Base-by-base conservation (phyloP, 2,888 invertebrate species). In the Gonocerus acuteangulatus region DNA sequence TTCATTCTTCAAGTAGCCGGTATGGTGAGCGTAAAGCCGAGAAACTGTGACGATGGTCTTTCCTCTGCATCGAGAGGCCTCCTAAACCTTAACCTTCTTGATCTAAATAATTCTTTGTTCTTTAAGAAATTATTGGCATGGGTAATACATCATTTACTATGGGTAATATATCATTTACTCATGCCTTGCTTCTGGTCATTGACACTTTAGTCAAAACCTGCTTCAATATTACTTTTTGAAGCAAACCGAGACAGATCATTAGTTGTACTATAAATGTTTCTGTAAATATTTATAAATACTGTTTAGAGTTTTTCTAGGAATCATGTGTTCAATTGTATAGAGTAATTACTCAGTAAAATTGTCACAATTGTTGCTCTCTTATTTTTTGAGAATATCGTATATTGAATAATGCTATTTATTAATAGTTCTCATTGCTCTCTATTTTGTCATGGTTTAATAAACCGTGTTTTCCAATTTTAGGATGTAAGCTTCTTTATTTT, bases 11-110 rank as follows among this genome's bases (percentile, higher is more conserved):
- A 27, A 52, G 65, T 23, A 56, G 61, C 51, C 45, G 52, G 22
- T 54, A 21, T 16, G 42, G 48, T n/a, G 60, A 63, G 21, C 64
- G 58, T 32, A 62, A 62, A 65, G 4, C 56, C 22, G 68, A 68
- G 54, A 68, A 64, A 60, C 66, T 67, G 62, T 68, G 68, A 68
- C 68, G 67, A 16, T 68, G 68, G 67, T 68, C 68, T 34, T 61
- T 68, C 39, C 62, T 68, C 21, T 67, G 68, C 48, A 61, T 65
- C 36, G 66, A 67, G 34, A 61, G 57, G 32, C 27, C 57, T 45
- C 47, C 57, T 1, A 57, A 57, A 45, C 27, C n/a, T n/a, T n/a
- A 54, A 15, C 15, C 11, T 2, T 27, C 27, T 6, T 6, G 4
- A 27, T 27, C 27, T 27, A 27, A 27, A 9, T 27, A 4, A 27